These are phyloP conservation scores for Diadophis punctatus DNA, from an alignment of 2,113 vertebrate genomes.

Conservation along the genomic window DNA sequence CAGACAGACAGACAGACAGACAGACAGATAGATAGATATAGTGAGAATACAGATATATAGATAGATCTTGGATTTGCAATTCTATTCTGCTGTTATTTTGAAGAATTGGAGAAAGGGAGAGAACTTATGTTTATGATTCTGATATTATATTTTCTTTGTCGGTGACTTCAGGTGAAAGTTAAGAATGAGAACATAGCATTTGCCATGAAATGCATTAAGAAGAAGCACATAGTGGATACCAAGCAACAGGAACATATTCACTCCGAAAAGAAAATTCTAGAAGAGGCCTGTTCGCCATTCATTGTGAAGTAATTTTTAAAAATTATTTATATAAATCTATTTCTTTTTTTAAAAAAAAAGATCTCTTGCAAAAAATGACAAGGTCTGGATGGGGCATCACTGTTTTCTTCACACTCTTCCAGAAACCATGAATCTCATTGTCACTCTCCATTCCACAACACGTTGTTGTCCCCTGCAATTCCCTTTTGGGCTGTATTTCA, in stretches of 20 bases:
- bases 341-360: background rate
- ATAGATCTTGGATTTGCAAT: background rate
- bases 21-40: no score
- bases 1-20: no score
- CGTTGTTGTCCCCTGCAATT: background rate
- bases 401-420: background rate
- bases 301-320: conserved; percentile 78
- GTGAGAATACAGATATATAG: no score
- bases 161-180: conserved; percentile 79
- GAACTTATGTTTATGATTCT: background rate
- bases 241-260: conserved; percentile 91
- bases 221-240: conserved; percentile 88
- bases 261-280: conserved; percentile 88
- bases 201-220: conserved; percentile 92
- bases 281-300: conserved; percentile 81
- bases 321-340: background rate
- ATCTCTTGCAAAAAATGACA: background rate
- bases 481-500: background rate
- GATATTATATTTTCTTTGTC: background rate
- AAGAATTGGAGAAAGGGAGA: background rate
- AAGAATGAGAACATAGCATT: conserved; percentile 84
- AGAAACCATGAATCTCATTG: background rate
- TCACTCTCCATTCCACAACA: background rate
- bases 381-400: background rate
- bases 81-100: background rate